Evolutionary conservation across 2,888 invertebrate species (phyloP), one percentile per base, ranked within the genome.

Genomic region (Xiphydria camelus): DNA sequence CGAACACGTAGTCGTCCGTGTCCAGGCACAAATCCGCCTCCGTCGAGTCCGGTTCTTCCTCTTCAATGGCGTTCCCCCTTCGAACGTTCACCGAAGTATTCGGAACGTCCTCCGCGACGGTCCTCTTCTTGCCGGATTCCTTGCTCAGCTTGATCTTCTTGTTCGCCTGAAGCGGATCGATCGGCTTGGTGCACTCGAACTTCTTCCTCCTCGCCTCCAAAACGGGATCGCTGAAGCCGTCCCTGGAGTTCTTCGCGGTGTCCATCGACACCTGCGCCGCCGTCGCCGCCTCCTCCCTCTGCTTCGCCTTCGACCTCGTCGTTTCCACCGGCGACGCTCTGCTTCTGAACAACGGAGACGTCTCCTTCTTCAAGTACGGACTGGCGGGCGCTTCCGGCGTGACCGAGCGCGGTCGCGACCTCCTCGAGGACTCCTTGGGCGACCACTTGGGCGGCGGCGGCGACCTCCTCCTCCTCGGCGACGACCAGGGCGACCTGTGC

Each of bases 161-260:
- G 49, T 81, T 78, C 1, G 78, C 79, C 53, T 76, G 76, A 23
- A 75, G 66, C 10, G 75, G 70, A 51, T 76, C 76, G 20, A 80
- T 76, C 46, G 76, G 77, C 29, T 57, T 62, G 18, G 75, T 76
- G 4, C 73, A 70, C 62, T 82, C 80, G 61, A 82, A 82, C 57
- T 82, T 82, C 26, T 68, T 71, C 45, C 76, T 75, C 14, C 82
- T 68, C 0, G 82, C 81, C 52, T 80, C 81, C 34, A 82, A 61
- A 20, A 81, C 61, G 0, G 79, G 78, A 64, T 81, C 79, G 31
- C 64, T 14, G 5, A 42, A 38, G 35, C 57, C 46, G 1, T 26
- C 20, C 3, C 14, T 12, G 5, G 9, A 29, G 4, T 48, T 46
- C 23, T 43, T 49, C 2, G 15, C 17, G n/a, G 29, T 23, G 14